Base-by-base conservation (phyloP, 2,797 vertebrate genomes). In the Sebastolobus altivelis region DNA sequence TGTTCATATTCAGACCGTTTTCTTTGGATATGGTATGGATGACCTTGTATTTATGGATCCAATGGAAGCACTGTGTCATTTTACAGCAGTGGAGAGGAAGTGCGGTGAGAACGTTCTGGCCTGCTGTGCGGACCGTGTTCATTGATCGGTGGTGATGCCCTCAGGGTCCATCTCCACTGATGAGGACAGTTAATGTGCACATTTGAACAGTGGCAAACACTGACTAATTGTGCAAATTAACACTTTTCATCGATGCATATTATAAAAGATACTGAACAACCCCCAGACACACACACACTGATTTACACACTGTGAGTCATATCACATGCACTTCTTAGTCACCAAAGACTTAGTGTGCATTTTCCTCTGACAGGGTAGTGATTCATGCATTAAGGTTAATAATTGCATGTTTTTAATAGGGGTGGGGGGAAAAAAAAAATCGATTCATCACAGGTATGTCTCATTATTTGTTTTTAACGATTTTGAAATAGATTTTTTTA, bases 31-130 rank as follows among this genome's bases (percentile, higher is more conserved):
- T 55, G 43, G 20, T 72, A 72, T 55, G 49, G 22, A 85, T 40
- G 85, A 91, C 88, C 86, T 91, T 88, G 78, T 22, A 1, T 43
- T 67, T 62, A 83, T 81, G 40, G 78, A 80, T 59, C 38, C 71
- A 65, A 22, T 43, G 61, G 33, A 18, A 31, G 18, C 55, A 43
- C 22, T 33, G 67, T 54, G 63, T 77, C 8, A 22, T 40, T 72
- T 85, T 58, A 80, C 65, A 80, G 60, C 46, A 75, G 40, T n/a
- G 18, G 55, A 81, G 33, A 80, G 65, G 75, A 77, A 70, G 77
- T 78, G 71, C 25, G 65, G 31, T 46, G 63, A 56, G 49, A 12
- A 3, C 22, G 49, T 29, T 76, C 12, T 59, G 33, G 16, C 27
- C 25, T 40, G 66, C 72, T 52, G 40, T 29, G 67, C 2, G 6